These are phyloP conservation scores for Euplagia quadripunctaria DNA, from an alignment of 2,888 invertebrate genomes.

Conservation along the genomic window DNA sequence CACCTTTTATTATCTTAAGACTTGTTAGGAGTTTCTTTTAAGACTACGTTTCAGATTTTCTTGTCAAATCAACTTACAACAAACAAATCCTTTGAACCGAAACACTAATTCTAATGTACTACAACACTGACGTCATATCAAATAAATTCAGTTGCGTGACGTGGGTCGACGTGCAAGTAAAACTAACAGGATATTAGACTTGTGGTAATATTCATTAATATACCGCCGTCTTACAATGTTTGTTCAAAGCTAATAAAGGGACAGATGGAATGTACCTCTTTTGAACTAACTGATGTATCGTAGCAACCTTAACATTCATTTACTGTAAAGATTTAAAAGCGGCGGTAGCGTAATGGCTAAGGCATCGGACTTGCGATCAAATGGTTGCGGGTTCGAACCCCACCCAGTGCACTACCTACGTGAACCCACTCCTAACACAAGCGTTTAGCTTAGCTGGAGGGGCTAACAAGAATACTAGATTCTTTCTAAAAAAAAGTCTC, in stretches of 20 bases:
- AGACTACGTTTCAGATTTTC: not conserved
- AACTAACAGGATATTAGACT: constrained; percentile 18
- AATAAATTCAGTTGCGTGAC: constrained; percentile 42
- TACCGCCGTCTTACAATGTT: constrained; percentile 9
- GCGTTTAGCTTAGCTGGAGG: too few species aligned
- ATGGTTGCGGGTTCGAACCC: too few species aligned
- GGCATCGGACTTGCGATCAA: too few species aligned
- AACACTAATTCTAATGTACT: not conserved
- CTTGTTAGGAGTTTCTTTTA: not conserved
- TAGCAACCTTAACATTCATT: constrained; percentile 1
- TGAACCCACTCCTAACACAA: too few species aligned
- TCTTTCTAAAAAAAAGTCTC: too few species aligned
- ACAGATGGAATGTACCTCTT: constrained; percentile 20
- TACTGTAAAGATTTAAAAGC: too few species aligned
- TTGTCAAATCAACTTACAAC: not conserved
- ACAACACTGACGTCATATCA: constrained; percentile 30
- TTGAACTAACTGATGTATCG: constrained; percentile 7
- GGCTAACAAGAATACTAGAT: too few species aligned
- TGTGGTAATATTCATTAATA: constrained; percentile 8
- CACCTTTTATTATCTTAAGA: not conserved
- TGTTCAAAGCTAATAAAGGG: constrained; percentile 22
- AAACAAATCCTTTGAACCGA: constrained; percentile 1
- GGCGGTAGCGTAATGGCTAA: too few species aligned
- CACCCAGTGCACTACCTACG: too few species aligned
- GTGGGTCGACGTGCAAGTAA: constrained; percentile 36